A percentile compares a stretch with the other conserved stretches of the same genome.
Evolutionary conservation across 1,140 invertebrate genomes (phyloP).

Genomic region (Dinoponera quadriceps): DNA sequence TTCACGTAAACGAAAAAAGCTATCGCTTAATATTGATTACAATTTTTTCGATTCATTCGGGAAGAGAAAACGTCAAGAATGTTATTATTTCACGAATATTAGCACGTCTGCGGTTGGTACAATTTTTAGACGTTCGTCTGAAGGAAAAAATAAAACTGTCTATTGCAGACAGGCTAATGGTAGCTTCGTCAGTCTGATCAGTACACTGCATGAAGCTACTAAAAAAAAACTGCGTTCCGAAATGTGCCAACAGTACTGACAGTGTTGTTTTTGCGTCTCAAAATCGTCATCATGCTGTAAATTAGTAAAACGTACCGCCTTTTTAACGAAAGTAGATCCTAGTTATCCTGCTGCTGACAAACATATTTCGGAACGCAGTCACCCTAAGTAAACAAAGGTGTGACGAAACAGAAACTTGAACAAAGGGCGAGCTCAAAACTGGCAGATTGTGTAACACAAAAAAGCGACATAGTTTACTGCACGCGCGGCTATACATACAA

Average conservation of each 20-base stretch:
- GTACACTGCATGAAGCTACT: background rate
- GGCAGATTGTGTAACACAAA: slow-evolving; percentile 30
- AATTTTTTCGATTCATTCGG: background rate
- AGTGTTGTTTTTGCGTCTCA: no score
- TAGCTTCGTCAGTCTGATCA: background rate
- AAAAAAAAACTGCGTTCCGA: no score
- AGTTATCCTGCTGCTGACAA: no score
- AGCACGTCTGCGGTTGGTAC: background rate
- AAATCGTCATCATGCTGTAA: no score
- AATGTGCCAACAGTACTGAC: no score
- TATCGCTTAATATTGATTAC: background rate
- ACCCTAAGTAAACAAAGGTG: slow-evolving; percentile 32
- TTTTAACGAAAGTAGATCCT: no score
- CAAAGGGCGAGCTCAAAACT: slow-evolving; percentile 18
- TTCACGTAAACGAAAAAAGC: background rate
- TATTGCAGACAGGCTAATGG: background rate
- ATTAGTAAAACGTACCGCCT: no score
- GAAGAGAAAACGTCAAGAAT: background rate
- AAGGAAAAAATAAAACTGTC: slow-evolving; percentile 2
- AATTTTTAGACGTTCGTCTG: background rate
- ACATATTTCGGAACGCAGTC: no score
- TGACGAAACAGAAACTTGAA: slow-evolving; percentile 11
- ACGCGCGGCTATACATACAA: slow-evolving; percentile 15
- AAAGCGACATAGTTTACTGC: slow-evolving; percentile 44
- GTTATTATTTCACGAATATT: background rate